Base-by-base conservation (phyloP, 2,888 invertebrate genomes). In the Pardosa pseudoannulata region DNA sequence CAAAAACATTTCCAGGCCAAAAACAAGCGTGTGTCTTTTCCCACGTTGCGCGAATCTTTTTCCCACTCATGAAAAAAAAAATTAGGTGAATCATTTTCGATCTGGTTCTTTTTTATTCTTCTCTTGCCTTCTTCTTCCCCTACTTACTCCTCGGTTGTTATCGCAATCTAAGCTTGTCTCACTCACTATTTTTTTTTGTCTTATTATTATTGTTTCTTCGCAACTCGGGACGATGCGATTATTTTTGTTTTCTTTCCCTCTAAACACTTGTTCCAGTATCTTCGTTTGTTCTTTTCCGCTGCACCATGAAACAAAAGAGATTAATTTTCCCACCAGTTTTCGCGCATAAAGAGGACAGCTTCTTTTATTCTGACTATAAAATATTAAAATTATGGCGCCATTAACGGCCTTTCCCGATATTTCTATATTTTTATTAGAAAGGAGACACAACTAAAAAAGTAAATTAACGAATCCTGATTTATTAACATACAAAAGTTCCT, bases 11-110 rank as follows among this genome's bases (percentile, higher is more conserved):
- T 16, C 13, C 46, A 46, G 7, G 5, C 46, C 16, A 16, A 46
- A 46, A 46, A 46, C 46, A 46, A 46, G 11, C 46, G 46, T 46
- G 11, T 36, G 13, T 46, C 16, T 56, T 56, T 46, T 56, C 56
- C 56, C 56, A 56, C 56, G 46, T 5, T 11, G 11, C 36, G n/a
- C 46, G 23, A 23, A 23, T 56, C 56, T 23, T 11, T 56, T 56
- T 56, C 56, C 56, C 56, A 56, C 23, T 56, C 19, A 23, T 6
- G 23, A 19, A 46, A 46, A 19, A 46, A 46, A 46, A 46, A 46
- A 56, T 3, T 56, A 56, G 56, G 56, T 56, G 56, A 56, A 56
- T 56, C 56, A 56, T 19, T 56, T 56, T 23, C 56, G 56, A 56
- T 56, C 56, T 56, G 19, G 16, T 56, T 11, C 46, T 46, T 46